phyloP scores from a whole-genome alignment of 2,888 invertebrate species.

The Chrysopilus asiliformis region DNA sequence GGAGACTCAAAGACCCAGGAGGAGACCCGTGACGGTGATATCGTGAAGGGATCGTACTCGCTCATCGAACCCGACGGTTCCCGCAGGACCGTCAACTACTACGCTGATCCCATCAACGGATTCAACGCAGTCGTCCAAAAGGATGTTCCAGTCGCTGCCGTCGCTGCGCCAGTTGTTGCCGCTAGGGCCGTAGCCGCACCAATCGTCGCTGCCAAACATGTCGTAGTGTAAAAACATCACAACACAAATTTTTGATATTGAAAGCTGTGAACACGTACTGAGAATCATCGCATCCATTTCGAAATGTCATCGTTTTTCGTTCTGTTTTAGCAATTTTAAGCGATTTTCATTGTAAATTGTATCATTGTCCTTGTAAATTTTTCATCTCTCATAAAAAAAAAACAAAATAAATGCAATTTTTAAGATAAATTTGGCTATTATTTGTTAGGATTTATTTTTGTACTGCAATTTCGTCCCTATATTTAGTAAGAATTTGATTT shows the following conservation, averaged over 20 bases:
- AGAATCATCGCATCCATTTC: slow-evolving; percentile 7
- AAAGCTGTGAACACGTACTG: slow-evolving; percentile 8
- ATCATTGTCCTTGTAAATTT: slow-evolving; percentile 19
- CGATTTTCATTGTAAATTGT: slow-evolving; percentile 31
- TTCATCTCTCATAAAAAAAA: slow-evolving; percentile 7
- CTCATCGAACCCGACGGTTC: slow-evolving; percentile 39
- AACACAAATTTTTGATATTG: no score
- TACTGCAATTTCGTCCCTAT: no score
- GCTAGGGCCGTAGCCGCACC: slow-evolving; percentile 26
- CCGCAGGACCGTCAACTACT: slow-evolving; percentile 38
- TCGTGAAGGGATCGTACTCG: slow-evolving; percentile 39
- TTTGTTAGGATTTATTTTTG: no score
- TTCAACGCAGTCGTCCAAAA: slow-evolving; percentile 39
- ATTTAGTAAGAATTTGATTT: no score
- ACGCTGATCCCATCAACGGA: slow-evolving; percentile 37
- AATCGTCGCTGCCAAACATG: slow-evolving; percentile 17
- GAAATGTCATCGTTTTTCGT: slow-evolving; percentile 7
- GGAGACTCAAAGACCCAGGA: slow-evolving; percentile 39
- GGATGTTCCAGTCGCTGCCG: slow-evolving; percentile 34
- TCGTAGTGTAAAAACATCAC: slow-evolving; percentile 13
- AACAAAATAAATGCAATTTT: no score
- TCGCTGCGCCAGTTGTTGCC: slow-evolving; percentile 33
- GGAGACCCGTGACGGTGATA: slow-evolving; percentile 38
- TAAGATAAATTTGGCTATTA: no score
- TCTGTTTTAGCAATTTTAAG: slow-evolving; percentile 21